Evolutionary conservation across 2,888 invertebrate species (phyloP).

Genomic region (Tachystola acroxantha): DNA sequence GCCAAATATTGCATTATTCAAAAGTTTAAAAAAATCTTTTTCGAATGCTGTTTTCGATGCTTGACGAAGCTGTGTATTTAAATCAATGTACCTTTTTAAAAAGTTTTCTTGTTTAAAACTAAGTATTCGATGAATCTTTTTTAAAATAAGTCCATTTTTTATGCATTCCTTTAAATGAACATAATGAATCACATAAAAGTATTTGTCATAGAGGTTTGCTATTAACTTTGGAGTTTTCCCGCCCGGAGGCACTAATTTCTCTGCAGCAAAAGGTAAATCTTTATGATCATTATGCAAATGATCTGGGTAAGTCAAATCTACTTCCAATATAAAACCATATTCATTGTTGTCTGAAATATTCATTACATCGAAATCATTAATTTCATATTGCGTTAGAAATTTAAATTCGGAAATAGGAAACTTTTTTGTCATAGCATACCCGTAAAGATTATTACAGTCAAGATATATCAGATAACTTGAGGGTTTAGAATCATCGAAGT

Average conservation of each 20-base stretch:
- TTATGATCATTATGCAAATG: conserved; percentile 9
- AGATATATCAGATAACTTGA: too few species aligned
- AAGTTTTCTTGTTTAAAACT: conserved; percentile 21
- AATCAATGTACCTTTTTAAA: conserved; percentile 24
- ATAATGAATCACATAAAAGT: conserved; percentile 29
- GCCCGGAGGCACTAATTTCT: conserved; percentile 10
- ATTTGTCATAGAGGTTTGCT: conserved; percentile 23
- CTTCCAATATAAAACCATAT: neutral
- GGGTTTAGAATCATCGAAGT: neutral
- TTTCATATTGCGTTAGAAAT: too few species aligned
- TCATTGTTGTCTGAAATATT: neutral
- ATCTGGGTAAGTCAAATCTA: neutral
- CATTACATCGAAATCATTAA: neutral
- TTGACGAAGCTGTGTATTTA: too few species aligned
- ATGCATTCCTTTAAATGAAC: conserved; percentile 25
- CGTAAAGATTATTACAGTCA: neutral
- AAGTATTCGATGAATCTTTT: conserved; percentile 18
- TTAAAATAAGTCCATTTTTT: conserved; percentile 24
- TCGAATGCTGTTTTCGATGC: too few species aligned
- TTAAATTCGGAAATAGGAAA: too few species aligned
- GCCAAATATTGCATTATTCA: too few species aligned
- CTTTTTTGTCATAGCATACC: neutral
- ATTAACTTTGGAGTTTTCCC: conserved; percentile 9
- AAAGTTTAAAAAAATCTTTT: too few species aligned
- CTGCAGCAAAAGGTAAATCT: too few species aligned